phyloP scores from a whole-genome alignment of 2,113 vertebrate species.

The Okapia johnstoni region DNA sequence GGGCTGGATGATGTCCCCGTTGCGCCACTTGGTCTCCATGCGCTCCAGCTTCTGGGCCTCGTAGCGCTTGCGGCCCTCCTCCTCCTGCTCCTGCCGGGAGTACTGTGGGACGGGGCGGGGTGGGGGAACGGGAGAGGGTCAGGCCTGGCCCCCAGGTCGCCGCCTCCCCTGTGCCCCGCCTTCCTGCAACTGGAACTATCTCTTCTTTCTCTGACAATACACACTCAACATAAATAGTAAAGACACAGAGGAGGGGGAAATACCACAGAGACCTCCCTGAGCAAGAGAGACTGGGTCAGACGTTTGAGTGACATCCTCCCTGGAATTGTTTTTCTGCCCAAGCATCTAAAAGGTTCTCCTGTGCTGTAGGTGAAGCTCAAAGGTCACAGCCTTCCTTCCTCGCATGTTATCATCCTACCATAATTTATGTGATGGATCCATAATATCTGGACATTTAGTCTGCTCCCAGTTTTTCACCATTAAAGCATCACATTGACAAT shows the following conservation, averaged over 20 bases:
- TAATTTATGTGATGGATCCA: not conserved
- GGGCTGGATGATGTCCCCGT: conserved; percentile 80
- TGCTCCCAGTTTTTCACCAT: too few species aligned
- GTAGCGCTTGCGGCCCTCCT: conserved; percentile 90
- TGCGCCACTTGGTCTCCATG: conserved; percentile 87
- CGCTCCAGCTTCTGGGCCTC: conserved; percentile 93
- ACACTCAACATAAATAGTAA: accelerated
- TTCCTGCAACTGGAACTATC: accelerated
- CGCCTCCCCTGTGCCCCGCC: too few species aligned
- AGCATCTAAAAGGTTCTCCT: accelerated
- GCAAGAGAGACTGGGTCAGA: not conserved
- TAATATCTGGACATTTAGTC: accelerated
- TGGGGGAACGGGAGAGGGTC: not conserved
- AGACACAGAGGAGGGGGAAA: not conserved
- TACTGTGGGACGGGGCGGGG: conserved; percentile 79
- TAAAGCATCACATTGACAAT: not conserved
- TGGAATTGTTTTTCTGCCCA: accelerated
- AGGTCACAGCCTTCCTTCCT: not conserved
- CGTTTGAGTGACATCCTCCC: too few species aligned
- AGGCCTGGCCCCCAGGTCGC: not conserved
- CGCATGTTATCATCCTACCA: accelerated
- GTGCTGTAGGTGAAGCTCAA: accelerated
- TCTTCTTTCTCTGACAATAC: not conserved
- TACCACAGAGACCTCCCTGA: accelerated
- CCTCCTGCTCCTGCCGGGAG: conserved; percentile 83